Evolutionary conservation across 2,113 vertebrate species (phyloP), one percentile per base, ranked within the genome.

Genomic region (Nothobranchius kuhntae): DNA sequence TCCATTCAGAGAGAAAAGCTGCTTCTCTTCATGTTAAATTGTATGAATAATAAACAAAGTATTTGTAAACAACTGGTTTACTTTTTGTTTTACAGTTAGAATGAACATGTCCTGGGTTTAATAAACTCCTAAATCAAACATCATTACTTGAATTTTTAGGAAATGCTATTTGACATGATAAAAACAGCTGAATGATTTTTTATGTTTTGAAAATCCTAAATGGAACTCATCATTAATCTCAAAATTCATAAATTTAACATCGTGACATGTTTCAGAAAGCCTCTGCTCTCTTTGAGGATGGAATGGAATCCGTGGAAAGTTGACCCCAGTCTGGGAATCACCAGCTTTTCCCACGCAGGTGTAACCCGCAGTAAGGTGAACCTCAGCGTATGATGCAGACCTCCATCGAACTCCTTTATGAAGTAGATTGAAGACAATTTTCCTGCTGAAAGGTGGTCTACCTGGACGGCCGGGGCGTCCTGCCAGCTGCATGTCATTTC

Each of bases 401-500:
- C 86, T 82, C 91, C 79, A 62, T 61, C 86, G 71, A 90, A 62
- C 87, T 78, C 75, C 77, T 83, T 89, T 80, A 89, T 91, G 90
- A 93, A 93, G 75, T 87, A 88, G 90, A 93, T 93, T 88, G 90
- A 86, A 91, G 88, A 92, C 93, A 93, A 94, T 94, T 94, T 93
- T 92, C 92, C 87, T 89, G 93, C 92, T 94, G 93, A 94, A 93
- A 95, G 93, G 93, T 93, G 92, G 93, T 92, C 93, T 93, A 92
- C 92, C 92, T 94, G 91, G 84, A 92, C 72, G 84, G 80, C 84
- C 74, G 68, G 86, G 87, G 87, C 80, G 59, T 51, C 73, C 62
- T 74, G 92, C 89, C 94, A 95, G 94, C 93, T 95, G 94, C 92
- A 93, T 83, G 87, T 94, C 91, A 84, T 89, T 92, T 92, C 91